Conservation (phyloP, 2,888 invertebrate genomes). For the Limnephilus auricula region DNA sequence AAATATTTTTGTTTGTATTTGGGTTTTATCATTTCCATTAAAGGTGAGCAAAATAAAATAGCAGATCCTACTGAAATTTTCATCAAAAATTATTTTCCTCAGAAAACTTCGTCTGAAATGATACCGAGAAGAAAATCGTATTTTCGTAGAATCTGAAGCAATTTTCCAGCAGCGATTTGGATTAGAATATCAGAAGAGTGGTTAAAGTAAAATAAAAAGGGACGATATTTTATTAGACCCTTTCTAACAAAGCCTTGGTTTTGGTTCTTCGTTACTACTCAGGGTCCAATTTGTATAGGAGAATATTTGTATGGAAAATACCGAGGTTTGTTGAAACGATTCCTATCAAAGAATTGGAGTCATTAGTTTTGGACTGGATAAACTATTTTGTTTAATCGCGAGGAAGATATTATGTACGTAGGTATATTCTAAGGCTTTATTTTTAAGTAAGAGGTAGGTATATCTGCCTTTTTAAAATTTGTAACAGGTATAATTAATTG, state of each 20-base stretch:
- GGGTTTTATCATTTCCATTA: neutral
- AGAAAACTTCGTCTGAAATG: neutral
- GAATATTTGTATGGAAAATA: neutral
- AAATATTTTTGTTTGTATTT: neutral
- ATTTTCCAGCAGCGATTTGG: neutral
- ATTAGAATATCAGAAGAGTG: neutral
- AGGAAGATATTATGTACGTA: neutral
- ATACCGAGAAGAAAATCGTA: conserved; percentile 2
- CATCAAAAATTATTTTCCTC: neutral
- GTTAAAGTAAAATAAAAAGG: neutral
- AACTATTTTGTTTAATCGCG: neutral
- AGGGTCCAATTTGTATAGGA: neutral
- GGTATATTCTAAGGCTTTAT: neutral
- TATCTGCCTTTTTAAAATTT: neutral
- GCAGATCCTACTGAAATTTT: neutral
- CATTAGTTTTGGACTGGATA: neutral
- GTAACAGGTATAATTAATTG: no score
- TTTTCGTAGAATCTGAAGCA: neutral
- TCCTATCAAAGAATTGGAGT: neutral
- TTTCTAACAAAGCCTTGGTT: neutral
- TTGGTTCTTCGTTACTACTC: neutral
- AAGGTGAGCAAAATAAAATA: conserved; percentile 2
- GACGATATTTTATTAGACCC: neutral
- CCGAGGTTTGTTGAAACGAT: neutral
- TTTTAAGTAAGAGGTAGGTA: neutral